A percentile compares a stretch with the other conserved stretches of the same genome.
phyloP scores from a whole-genome alignment of 2,888 invertebrate genomes.

The Sepioteuthis lessoniana region DNA sequence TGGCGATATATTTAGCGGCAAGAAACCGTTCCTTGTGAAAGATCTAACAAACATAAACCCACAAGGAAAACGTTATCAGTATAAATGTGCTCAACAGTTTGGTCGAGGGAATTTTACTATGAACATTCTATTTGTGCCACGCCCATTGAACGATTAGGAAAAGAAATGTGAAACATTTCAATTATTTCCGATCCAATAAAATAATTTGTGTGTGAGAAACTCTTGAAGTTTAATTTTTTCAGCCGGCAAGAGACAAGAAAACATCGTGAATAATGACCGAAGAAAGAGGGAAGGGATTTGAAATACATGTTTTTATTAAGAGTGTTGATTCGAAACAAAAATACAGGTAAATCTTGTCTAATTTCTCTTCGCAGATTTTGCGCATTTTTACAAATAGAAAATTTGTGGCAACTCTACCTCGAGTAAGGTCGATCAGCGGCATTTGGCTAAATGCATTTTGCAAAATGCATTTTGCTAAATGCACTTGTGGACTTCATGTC shows the following conservation, averaged over 20 bases:
- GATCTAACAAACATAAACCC: neutral
- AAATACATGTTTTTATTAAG: neutral
- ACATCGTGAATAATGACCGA: neutral
- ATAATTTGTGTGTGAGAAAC: neutral
- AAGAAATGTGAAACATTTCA: neutral
- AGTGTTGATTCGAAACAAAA: too few relatives aligned
- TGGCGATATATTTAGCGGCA: neutral
- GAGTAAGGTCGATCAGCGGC: too few relatives aligned
- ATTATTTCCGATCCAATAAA: neutral
- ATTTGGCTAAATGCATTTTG: too few relatives aligned
- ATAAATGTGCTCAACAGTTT: neutral
- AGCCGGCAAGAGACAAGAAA: neutral
- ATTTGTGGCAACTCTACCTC: too few relatives aligned
- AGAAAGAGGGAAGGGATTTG: neutral
- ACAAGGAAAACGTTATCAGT: neutral
- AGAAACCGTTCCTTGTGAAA: neutral
- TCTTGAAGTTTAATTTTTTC: neutral
- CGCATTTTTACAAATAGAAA: too few relatives aligned
- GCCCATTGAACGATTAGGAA: neutral
- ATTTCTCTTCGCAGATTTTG: too few relatives aligned
- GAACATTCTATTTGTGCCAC: neutral
- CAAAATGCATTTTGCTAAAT: too few relatives aligned
- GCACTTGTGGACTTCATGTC: too few relatives aligned
- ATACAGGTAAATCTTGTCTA: too few relatives aligned
- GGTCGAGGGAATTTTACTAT: neutral